Evolutionary conservation across 2,888 invertebrate genomes (phyloP), one percentile per base, ranked within the genome.

Genomic region (Archaeoteleia sp.): DNA sequence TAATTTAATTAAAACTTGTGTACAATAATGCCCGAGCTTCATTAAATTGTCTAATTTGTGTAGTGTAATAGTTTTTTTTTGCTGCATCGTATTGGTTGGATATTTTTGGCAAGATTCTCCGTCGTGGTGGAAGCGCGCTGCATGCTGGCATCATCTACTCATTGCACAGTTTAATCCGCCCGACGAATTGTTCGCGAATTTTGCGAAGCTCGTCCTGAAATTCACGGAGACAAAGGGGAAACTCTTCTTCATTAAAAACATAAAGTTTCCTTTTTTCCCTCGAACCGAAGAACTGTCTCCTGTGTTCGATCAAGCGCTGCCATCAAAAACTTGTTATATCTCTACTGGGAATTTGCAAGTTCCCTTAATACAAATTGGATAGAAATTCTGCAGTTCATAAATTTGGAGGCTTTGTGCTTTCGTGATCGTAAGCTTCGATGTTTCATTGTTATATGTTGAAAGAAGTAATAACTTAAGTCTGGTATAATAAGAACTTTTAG

Each of bases 271-370:
- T 13, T 29, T 7, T 29, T 29, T n/a, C 20, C 6, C 7, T 10
- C n/a, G 12, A 54, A 54, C 25, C 43, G 27, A n/a, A 13, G 25
- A 27, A 43, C 42, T 39, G 43, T 43, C 40, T 54, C 43, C 43
- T 43, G 15, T 10, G 53, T 32, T 32, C 54, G 42, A 54, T 54
- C 54, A 43, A 54, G 45, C 45, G 12, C 34, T 43, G 27, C 37
- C 8, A 37, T 45, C 45, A 29, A 23, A 45, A 45, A 55, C 14
- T 55, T 45, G 37, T 45, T 45, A n/a, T n/a, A n/a, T n/a, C n/a
- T n/a, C n/a, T n/a, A n/a, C n/a, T n/a, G n/a, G n/a, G n/a, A n/a
- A n/a, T 35, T 20, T 14, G 8, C 17, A 7, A 35, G 20, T 23
- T 29, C 8, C 15, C 17, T 37, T 45, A 55, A 29, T 43, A 17